Percentiles rank a stretch among this genome's conserved stretches.
Evolutionary conservation across 2,888 invertebrate species (phyloP).

Genomic region (Xylophagus ater): DNA sequence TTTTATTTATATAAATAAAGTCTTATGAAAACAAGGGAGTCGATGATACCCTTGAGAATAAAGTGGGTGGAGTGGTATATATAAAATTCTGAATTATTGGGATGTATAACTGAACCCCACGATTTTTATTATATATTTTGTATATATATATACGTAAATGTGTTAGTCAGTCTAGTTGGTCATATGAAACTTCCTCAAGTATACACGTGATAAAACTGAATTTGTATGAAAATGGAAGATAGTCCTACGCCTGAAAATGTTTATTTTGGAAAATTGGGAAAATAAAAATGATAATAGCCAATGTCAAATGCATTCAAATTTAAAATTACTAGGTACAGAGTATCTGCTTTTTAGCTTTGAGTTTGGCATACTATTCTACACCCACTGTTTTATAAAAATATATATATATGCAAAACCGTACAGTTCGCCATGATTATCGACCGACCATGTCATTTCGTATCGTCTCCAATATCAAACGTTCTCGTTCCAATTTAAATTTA

Average conservation of each 20-base stretch:
- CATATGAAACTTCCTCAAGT: constrained; percentile 4
- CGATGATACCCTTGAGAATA: constrained; percentile 10
- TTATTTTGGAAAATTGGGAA: constrained; percentile 14
- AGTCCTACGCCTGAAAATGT: constrained; percentile 8
- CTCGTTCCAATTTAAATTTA: too few species aligned
- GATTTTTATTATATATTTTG: too few species aligned
- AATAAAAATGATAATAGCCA: constrained; percentile 16
- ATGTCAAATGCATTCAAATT: constrained; percentile 17
- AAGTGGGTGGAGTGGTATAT: constrained; percentile 1
- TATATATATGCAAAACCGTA: background rate
- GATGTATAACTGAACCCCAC: constrained; percentile 9
- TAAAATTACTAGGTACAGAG: constrained; percentile 7
- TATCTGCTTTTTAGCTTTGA: background rate
- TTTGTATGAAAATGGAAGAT: constrained; percentile 8
- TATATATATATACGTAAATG: too few species aligned
- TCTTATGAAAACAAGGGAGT: constrained; percentile 10
- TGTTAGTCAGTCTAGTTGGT: too few species aligned
- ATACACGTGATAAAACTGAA: constrained; percentile 14
- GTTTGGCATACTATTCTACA: background rate
- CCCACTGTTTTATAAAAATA: background rate
- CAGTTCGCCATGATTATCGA: constrained; percentile 10
- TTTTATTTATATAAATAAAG: constrained; percentile 8
- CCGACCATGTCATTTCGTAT: background rate
- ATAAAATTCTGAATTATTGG: constrained; percentile 12
- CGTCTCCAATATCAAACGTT: too few species aligned